These are phyloP conservation scores for Nephrotoma guestfalica DNA, from an alignment of 2,888 invertebrate species.

Conservation along the genomic window DNA sequence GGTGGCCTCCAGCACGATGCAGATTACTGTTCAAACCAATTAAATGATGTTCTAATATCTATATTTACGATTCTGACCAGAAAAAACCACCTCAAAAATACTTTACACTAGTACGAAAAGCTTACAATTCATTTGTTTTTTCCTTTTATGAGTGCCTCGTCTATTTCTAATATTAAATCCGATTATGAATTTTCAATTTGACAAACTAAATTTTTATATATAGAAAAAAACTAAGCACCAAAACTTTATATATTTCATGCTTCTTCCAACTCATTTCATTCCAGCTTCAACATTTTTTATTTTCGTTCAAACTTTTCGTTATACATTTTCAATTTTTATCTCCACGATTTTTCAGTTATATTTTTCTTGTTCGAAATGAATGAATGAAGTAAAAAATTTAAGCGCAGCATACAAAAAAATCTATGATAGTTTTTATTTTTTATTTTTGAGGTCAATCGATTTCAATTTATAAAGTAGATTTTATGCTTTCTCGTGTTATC, in stretches of 20 bases:
- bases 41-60: too few species aligned
- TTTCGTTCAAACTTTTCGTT: not conserved
- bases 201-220: not conserved
- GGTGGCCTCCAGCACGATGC: too few species aligned
- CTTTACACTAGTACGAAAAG: not conserved
- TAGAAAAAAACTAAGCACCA: not conserved
- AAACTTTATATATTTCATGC: not conserved
- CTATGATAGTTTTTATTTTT: not conserved
- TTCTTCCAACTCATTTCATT: not conserved
- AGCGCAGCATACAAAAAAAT: not conserved
- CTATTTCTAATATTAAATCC: not conserved
- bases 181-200: not conserved
- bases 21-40: too few species aligned
- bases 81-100: too few species aligned
- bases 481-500: not conserved
- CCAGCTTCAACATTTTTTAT: not conserved
- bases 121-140: not conserved
- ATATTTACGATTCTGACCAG: too few species aligned
- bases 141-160: not conserved
- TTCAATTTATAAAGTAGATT: not conserved
- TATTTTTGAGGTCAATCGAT: not conserved
- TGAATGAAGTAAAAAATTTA: not conserved
- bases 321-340: not conserved
- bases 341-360: not conserved
- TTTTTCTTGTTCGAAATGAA: not conserved